Evolutionary conservation across 2,113 vertebrate genomes (phyloP).

Genomic region (Lipophrys pholis): DNA sequence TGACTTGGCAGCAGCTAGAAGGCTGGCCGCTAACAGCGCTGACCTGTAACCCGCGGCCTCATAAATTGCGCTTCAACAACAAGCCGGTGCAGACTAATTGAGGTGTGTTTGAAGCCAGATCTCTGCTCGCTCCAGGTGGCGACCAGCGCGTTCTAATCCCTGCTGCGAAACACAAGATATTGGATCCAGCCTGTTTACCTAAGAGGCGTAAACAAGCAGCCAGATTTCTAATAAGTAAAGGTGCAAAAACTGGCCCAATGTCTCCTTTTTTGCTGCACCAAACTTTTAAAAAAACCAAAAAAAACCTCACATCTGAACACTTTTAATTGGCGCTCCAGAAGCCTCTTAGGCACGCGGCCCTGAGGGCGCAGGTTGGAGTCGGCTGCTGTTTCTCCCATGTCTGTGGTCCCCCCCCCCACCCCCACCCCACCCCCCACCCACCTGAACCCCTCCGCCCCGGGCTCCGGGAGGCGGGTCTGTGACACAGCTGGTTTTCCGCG

Average conservation of each 20-base stretch:
- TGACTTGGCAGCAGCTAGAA: conserved; percentile 18
- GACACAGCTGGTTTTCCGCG: conserved; percentile 76
- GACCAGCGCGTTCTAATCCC: background rate
- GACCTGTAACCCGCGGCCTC: background rate
- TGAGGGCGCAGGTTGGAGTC: conserved; percentile 27
- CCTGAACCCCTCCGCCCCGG: background rate
- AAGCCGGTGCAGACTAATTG: background rate
- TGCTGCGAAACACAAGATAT: conserved; percentile 9
- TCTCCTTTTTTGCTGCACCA: conserved; percentile 11
- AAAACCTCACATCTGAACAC: conserved; percentile 13
- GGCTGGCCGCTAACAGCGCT: background rate
- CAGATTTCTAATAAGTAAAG: conserved; percentile 19
- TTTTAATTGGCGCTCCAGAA: conserved; percentile 37
- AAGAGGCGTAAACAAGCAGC: background rate
- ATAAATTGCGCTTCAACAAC: conserved; percentile 4
- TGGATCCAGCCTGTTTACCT: conserved; percentile 6
- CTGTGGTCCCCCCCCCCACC: background rate
- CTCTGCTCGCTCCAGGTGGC: conserved; percentile 11
- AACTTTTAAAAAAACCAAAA: conserved; percentile 21
- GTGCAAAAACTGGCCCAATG: conserved; percentile 10
- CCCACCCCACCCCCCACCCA: background rate
- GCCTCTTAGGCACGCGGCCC: conserved; percentile 50
- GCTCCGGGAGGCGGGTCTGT: conserved; percentile 19
- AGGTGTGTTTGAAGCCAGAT: conserved; percentile 17
- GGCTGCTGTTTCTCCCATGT: conserved; percentile 28